Evolutionary conservation across 2,113 vertebrate genomes (phyloP).

Genomic region (Callipepla californica): DNA sequence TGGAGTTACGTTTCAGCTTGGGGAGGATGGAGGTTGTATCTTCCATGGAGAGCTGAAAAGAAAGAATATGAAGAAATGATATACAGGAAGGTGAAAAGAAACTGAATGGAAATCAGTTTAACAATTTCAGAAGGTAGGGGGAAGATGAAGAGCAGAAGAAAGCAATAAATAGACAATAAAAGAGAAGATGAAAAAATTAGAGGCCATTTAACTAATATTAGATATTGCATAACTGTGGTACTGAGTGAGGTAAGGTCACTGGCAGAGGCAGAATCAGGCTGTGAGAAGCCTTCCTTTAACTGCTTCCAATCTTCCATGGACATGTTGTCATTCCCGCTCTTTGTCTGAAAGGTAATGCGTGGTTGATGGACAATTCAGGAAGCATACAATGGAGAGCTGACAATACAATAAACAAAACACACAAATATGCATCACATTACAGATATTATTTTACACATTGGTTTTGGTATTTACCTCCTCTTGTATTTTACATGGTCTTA

Average conservation of each 20-base stretch:
- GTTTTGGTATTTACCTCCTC: background rate
- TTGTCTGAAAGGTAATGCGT: background rate
- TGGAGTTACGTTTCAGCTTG: conserved; percentile 94
- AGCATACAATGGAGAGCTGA: background rate
- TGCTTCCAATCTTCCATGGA: background rate
- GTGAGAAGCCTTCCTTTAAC: background rate
- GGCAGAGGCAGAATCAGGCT: background rate
- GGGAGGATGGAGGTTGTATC: conserved; percentile 99
- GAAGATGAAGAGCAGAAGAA: conserved; percentile 56
- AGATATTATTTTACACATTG: background rate
- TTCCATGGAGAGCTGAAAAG: conserved; percentile 96
- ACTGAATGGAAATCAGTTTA: conserved; percentile 44
- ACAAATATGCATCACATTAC: background rate
- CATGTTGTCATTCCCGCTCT: background rate
- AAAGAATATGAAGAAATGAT: conserved; percentile 74
- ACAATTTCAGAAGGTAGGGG: background rate
- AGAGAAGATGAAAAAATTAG: background rate
- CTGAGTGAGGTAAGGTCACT: background rate
- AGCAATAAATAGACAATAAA: background rate
- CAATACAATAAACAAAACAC: background rate
- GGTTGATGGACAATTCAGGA: background rate
- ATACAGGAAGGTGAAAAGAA: conserved; percentile 54
- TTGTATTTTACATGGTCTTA: background rate
- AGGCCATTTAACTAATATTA: background rate
- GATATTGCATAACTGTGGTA: background rate